Evolutionary conservation across 2,113 vertebrate species (phyloP).

Genomic region (Castor canadensis): DNA sequence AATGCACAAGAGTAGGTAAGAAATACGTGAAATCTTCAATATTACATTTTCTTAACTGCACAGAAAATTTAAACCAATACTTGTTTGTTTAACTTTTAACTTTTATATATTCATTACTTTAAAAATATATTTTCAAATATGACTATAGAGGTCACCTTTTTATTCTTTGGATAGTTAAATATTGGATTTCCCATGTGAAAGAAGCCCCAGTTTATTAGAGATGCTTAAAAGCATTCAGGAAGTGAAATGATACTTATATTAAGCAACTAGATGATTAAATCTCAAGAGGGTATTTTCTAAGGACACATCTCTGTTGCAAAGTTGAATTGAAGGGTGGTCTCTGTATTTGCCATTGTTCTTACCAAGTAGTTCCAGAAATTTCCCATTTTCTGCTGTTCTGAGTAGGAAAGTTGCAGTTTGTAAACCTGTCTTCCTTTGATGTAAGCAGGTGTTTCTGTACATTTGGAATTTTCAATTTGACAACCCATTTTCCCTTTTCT

Average conservation of each 20-base stretch:
- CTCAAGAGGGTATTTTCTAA: background rate
- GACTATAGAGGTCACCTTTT: background rate
- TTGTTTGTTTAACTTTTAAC: background rate
- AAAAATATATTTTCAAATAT: background rate
- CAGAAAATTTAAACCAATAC: background rate
- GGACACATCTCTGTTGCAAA: background rate
- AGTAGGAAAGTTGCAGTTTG: background rate
- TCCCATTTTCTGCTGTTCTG: background rate
- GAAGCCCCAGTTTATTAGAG: background rate
- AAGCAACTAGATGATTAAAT: background rate
- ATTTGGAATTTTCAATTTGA: constrained; percentile 28
- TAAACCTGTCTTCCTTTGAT: background rate
- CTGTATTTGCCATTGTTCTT: background rate
- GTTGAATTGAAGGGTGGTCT: background rate
- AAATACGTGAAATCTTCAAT: background rate
- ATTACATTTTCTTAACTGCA: background rate
- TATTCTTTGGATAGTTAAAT: background rate
- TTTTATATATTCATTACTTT: background rate
- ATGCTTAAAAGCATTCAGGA: background rate
- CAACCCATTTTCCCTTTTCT: background rate
- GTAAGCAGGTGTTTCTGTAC: constrained; percentile 13
- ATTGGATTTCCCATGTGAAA: background rate
- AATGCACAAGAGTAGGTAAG: background rate
- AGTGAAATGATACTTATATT: background rate
- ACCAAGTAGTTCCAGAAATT: background rate